Base-by-base conservation (phyloP, 2,797 vertebrate genomes). In the Pseudochirops cupreus region DNA sequence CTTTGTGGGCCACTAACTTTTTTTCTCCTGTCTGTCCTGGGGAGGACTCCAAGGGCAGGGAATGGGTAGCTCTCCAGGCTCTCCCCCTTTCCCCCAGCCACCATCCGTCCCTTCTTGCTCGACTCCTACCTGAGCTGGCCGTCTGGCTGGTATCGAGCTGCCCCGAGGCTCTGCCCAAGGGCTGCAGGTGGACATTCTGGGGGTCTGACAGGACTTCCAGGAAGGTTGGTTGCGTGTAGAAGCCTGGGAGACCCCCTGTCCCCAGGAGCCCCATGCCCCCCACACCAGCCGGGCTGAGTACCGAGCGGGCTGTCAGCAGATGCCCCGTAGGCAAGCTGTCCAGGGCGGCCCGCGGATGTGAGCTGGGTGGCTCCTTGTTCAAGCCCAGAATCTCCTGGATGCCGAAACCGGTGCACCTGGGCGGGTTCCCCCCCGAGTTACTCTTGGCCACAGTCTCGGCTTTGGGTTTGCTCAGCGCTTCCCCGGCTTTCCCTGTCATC, bases 351-450 rank as follows among this genome's bases (percentile, higher is more conserved):
- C 99, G 99, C 28, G 98, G 98, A 93, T 99, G 99, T 91, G 99
- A 98, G 93, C 97, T 97, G 94, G 99, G 98, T 50, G 99, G 99
- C 97, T 99, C 99, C 98, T 99, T 99, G 98, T 99, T 99, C 96
- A 99, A 99, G 94, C 99, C 99, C 98, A 99, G 97, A 94, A 99
- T 99, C 99, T 99, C 99, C 98, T 99, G 99, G 98, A 99, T 99
- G 97, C 99, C 99, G 97, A 99, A 99, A 58, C 99, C 99, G 9
- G 99, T 99, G 99, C 99, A 99, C 98, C 99, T 99, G 96, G 96
- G 97, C 56, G 98, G 98, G 92, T 97, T 93, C 87, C 95, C 92
- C 98, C 98, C 98, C 74, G 98, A 98, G 97, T 97, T 91, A 67
- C 97, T 97, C 97, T 98, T 99, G 98, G 97, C 97, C 95, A 98